Conservation (phyloP, 2,797 vertebrate species). For the Lepilemur septentrionalis region DNA sequence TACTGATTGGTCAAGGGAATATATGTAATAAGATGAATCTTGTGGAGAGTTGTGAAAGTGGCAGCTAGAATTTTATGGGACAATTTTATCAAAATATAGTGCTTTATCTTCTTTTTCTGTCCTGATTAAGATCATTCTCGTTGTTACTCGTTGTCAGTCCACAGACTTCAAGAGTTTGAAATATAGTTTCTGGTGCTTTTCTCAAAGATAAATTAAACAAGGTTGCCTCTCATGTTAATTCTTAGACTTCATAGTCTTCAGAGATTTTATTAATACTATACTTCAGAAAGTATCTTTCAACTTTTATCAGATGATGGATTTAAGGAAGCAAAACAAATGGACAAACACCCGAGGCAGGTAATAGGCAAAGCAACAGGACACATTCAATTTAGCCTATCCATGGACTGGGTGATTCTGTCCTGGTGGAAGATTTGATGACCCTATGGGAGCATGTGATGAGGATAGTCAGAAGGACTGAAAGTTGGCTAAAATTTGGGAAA, state of each 20-base stretch:
- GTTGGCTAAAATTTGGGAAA: not conserved
- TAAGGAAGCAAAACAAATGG: not conserved
- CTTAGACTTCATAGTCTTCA: not conserved
- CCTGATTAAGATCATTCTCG: not conserved
- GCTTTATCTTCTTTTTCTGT: not conserved
- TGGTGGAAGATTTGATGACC: not conserved
- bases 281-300: not conserved
- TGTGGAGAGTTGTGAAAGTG: not conserved
- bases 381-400: not conserved
- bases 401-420: not conserved
- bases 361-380: not conserved
- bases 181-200: not conserved
- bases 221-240: not conserved
- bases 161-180: not conserved
- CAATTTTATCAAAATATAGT: not conserved
- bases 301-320: not conserved
- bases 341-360: not conserved
- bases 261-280: not conserved
- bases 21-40: not conserved
- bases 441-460: not conserved
- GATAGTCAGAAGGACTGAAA: not conserved
- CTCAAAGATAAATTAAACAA: conserved; percentile 8
- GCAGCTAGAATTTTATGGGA: not conserved
- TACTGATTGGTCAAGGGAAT: not conserved
- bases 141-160: not conserved